phyloP scores from a whole-genome alignment of 1,140 invertebrate species.

The Brachionus angularis region DNA sequence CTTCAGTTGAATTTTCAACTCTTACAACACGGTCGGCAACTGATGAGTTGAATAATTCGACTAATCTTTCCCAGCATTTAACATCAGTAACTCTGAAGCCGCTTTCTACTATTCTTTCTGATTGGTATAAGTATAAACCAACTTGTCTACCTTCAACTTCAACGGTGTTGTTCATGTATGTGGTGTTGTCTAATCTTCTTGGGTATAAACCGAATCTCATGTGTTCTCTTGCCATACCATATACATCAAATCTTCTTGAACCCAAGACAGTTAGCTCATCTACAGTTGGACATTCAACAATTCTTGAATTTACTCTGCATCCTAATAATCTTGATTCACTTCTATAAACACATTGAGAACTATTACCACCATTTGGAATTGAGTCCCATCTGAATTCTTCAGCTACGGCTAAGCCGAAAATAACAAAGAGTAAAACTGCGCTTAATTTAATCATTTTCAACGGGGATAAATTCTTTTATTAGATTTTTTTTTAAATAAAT shows the following conservation, averaged over 20 bases:
- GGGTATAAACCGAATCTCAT: neutral
- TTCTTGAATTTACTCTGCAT: conserved; percentile 2
- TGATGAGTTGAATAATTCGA: neutral
- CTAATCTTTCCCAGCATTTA: neutral
- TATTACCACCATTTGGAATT: neutral
- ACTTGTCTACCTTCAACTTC: neutral
- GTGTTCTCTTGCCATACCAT: conserved; percentile 1
- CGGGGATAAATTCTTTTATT: too few species aligned
- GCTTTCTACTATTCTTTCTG: too few species aligned
- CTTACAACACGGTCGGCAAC: neutral
- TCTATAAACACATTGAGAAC: conserved; percentile 23
- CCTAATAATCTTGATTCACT: neutral
- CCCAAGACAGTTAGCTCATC: neutral
- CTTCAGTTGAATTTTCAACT: neutral
- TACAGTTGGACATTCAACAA: conserved; percentile 12
- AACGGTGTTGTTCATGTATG: neutral
- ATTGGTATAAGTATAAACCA: neutral
- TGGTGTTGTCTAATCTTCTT: conserved; percentile 1
- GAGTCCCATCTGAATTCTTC: conserved; percentile 31
- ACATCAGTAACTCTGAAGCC: neutral
- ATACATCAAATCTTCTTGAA: neutral
- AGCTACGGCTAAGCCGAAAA: neutral
- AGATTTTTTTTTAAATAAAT: too few species aligned
- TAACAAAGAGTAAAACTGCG: neutral
- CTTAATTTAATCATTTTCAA: too few species aligned